phyloP scores from a whole-genome alignment of 2,113 vertebrate species.

The Otis tarda region DNA sequence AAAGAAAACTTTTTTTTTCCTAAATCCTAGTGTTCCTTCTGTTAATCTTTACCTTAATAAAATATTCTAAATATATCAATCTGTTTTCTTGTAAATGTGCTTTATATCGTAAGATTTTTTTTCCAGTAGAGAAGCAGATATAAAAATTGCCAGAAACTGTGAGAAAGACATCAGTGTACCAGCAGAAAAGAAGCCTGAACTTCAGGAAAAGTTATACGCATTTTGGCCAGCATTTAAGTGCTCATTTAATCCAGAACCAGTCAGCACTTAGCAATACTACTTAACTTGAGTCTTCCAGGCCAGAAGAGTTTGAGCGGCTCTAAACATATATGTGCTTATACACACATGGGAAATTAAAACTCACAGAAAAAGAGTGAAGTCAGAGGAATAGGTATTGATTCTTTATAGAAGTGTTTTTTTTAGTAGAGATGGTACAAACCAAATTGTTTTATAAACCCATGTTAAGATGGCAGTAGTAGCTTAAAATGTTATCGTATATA shows the following conservation, averaged over 20 bases:
- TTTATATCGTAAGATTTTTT: background rate
- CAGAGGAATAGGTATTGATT: constrained; percentile 29
- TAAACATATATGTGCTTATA: background rate
- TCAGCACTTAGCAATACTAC: background rate
- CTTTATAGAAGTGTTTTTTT: constrained; percentile 34
- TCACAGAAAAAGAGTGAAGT: background rate
- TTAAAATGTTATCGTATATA: background rate
- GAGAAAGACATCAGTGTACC: background rate
- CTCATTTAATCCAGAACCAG: background rate
- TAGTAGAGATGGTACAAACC: background rate
- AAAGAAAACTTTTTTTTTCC: background rate
- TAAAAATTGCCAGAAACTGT: background rate
- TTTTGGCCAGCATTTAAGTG: background rate
- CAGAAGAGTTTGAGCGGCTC: background rate
- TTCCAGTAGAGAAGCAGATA: background rate
- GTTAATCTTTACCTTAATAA: background rate
- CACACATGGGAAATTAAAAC: constrained; percentile 50
- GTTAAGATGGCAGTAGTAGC: background rate
- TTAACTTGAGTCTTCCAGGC: background rate
- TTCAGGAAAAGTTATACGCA: background rate
- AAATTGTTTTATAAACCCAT: constrained; percentile 30
- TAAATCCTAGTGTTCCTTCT: background rate
- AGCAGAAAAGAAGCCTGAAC: background rate
- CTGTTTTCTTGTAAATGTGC: background rate
- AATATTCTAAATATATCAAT: background rate